These are phyloP conservation scores for Orthonyx spaldingii DNA, from an alignment of 2,113 vertebrate genomes.

Conservation along the genomic window DNA sequence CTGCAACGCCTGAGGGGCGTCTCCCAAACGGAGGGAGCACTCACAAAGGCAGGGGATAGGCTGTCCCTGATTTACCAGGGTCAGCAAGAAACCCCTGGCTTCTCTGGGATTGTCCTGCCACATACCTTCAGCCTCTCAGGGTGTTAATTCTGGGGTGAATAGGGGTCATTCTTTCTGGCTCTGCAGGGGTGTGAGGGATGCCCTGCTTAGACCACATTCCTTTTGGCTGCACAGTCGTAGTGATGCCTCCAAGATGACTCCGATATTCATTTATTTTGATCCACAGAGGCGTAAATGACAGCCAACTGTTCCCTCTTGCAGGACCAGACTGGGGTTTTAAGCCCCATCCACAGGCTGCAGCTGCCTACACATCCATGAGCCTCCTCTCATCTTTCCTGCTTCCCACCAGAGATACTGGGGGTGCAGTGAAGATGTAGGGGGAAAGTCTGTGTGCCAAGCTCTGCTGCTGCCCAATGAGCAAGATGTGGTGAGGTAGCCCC, in stretches of 20 bases:
- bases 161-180: neutral
- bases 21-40: neutral
- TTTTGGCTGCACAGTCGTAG: neutral
- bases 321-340: neutral
- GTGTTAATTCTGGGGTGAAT: neutral
- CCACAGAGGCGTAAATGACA: neutral
- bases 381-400: neutral
- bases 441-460: neutral
- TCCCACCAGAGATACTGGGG: neutral
- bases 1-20: neutral
- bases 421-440: neutral
- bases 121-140: neutral
- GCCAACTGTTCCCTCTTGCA: neutral
- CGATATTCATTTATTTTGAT: neutral
- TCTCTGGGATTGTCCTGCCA: neutral
- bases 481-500: neutral
- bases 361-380: neutral
- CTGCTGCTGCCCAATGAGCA: neutral
- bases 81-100: neutral
- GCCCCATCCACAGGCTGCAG: neutral
- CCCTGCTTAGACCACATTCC: neutral
- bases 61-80: neutral
- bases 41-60: neutral
- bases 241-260: neutral
- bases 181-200: neutral